Conservation (phyloP, 2,888 invertebrate species). For the Lepidocyrtinus sp. region DNA sequence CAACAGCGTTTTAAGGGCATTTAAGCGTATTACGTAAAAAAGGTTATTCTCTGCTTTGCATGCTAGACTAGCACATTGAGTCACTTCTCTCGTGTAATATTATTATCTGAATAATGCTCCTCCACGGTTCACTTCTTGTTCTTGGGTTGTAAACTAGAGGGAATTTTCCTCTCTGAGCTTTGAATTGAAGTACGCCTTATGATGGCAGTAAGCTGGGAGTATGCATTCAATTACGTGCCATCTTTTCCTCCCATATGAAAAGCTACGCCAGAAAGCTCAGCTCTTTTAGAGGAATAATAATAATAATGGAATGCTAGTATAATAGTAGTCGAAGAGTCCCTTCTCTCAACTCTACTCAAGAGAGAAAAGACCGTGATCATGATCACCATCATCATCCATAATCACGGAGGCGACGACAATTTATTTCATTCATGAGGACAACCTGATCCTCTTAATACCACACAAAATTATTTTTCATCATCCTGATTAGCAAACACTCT, state of each 20-base stretch:
- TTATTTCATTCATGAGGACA: constrained; percentile 63
- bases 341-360: not conserved
- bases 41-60: not conserved
- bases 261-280: constrained; percentile 13
- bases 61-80: not conserved
- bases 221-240: constrained; percentile 19
- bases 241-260: constrained; percentile 21
- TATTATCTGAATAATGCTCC: constrained; percentile 51
- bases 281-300: constrained; percentile 49
- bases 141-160: constrained; percentile 31
- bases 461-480: constrained; percentile 62
- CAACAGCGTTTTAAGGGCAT: constrained; percentile 31
- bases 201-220: constrained; percentile 28
- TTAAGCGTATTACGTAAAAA: not conserved
- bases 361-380: not conserved
- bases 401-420: constrained; percentile 61
- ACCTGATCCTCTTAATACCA: constrained; percentile 64
- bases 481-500: constrained; percentile 54
- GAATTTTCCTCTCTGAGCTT: constrained; percentile 3
- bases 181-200: constrained; percentile 56
- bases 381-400: constrained; percentile 59
- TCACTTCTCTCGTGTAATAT: constrained; percentile 43
- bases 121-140: constrained; percentile 51
- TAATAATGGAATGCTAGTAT: no score
- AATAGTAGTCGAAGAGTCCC: not conserved